Evolutionary conservation across 2,888 invertebrate species (phyloP).

Genomic region (Drosophila multiciliata): DNA sequence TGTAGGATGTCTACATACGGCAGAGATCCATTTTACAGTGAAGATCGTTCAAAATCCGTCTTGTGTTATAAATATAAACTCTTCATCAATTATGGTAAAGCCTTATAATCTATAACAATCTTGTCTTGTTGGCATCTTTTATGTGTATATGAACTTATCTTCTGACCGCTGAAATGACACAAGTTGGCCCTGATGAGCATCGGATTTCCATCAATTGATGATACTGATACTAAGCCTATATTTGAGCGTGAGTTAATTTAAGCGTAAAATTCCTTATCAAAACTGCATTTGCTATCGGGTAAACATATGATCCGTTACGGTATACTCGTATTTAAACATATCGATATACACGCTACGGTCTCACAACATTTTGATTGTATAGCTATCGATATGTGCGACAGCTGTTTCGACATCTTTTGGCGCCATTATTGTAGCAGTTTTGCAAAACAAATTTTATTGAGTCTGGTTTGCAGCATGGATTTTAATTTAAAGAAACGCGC

Average conservation of each 20-base stretch:
- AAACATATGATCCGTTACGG: background rate
- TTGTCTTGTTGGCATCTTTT: background rate
- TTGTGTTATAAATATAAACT: background rate
- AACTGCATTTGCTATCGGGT: background rate
- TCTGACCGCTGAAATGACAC: background rate
- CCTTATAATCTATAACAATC: background rate
- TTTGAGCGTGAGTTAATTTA: background rate
- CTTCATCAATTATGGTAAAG: background rate
- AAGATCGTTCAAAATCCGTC: background rate
- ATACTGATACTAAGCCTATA: background rate
- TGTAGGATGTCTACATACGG: background rate
- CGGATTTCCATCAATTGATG: background rate
- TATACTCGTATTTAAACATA: background rate
- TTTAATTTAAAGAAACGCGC: conserved; percentile 76
- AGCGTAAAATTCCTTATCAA: background rate
- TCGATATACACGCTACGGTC: background rate
- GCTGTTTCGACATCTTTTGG: conserved; percentile 45
- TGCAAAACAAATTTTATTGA: background rate
- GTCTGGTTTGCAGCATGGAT: conserved; percentile 64
- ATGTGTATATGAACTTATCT: background rate
- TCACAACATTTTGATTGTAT: background rate
- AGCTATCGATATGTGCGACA: conserved; percentile 30
- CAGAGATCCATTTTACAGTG: background rate
- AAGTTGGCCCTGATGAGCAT: background rate
- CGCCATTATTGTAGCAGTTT: conserved; percentile 24